phyloP scores from a whole-genome alignment of 2,113 vertebrate genomes.

The Cervus canadensis region DNA sequence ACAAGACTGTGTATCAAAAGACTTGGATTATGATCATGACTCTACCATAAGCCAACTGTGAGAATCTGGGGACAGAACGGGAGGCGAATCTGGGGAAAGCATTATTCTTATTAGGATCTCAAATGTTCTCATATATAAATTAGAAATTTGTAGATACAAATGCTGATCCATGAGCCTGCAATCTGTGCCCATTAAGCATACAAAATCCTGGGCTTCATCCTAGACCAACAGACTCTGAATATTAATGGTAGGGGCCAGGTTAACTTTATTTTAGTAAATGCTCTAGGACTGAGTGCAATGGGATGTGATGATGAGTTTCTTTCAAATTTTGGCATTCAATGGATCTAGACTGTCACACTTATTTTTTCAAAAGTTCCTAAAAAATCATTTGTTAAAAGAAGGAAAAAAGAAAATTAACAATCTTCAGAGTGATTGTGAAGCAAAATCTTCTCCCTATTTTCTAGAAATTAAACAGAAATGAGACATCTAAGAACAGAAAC shows the following conservation, averaged over 20 bases:
- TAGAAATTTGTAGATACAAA: not conserved
- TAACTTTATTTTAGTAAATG: not conserved
- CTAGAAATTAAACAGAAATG: not conserved
- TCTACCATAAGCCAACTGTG: not conserved
- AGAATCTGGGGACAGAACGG: not conserved
- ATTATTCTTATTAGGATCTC: not conserved
- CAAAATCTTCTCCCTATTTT: not conserved
- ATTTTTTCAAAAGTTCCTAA: not conserved
- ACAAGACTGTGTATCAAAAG: not conserved
- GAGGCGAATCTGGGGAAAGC: not conserved
- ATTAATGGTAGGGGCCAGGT: not conserved
- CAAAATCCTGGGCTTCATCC: not conserved
- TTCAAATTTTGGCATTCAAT: not conserved
- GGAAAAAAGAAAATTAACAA: not conserved
- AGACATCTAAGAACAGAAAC: not conserved
- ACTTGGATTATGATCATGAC: not conserved
- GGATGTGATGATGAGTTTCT: not conserved
- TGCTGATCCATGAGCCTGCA: not conserved
- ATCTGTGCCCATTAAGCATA: rapidly evolving
- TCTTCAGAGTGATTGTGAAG: not conserved
- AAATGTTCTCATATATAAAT: not conserved
- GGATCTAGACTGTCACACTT: not conserved
- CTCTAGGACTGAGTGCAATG: not conserved
- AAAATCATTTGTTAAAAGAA: not conserved
- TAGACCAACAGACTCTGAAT: not conserved